phyloP scores from a whole-genome alignment of 2,797 vertebrate genomes.

The Hephaestus fuliginosus region DNA sequence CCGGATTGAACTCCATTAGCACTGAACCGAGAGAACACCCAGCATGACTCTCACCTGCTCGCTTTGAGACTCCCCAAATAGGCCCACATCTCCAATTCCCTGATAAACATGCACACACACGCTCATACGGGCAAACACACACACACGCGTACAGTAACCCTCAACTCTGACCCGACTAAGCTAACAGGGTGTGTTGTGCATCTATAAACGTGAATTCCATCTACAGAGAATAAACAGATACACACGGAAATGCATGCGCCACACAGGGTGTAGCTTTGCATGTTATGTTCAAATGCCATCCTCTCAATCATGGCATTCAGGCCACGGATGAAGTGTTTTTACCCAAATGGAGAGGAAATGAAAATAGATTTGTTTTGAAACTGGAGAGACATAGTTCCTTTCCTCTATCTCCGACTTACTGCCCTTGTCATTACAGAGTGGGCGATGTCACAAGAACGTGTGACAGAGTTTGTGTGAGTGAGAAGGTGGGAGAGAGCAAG shows the following conservation, averaged over 20 bases:
- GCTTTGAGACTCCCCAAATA: conserved; percentile 64
- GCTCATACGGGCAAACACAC: conserved; percentile 36
- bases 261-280: conserved; percentile 35
- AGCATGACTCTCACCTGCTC: conserved; percentile 73
- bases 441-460: neutral
- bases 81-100: conserved; percentile 57
- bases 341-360: conserved; percentile 52
- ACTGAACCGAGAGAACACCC: conserved; percentile 72
- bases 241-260: conserved; percentile 51
- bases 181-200: conserved; percentile 74
- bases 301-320: conserved; percentile 48
- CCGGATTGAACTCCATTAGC: conserved; percentile 77
- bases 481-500: neutral
- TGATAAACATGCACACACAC: conserved; percentile 65
- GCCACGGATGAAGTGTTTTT: conserved; percentile 43
- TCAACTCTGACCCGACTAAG: conserved; percentile 73
- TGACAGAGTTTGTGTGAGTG: neutral
- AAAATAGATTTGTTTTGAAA: conserved; percentile 58
- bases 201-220: conserved; percentile 71
- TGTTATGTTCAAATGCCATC: conserved; percentile 43
- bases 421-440: conserved; percentile 29
- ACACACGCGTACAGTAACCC: conserved; percentile 53
- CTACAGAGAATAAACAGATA: conserved; percentile 64
- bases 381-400: conserved; percentile 9
- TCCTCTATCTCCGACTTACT: conserved; percentile 17